These are phyloP conservation scores for Trypoxylus dichotomus DNA, from an alignment of 1,140 invertebrate genomes.

Conservation along the genomic window DNA sequence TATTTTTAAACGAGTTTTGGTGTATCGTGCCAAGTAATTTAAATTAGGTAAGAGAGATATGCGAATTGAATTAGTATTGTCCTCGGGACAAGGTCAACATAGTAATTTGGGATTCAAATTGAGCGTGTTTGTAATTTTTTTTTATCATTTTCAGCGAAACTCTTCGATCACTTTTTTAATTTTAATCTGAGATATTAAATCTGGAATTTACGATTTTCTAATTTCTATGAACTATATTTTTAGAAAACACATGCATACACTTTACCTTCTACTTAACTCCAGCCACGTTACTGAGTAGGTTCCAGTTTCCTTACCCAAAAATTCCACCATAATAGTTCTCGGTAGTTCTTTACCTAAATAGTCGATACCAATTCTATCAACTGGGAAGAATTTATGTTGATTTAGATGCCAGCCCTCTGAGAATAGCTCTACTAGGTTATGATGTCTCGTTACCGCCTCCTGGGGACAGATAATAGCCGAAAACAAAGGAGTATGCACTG, in stretches of 20 bases:
- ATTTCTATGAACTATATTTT: background rate
- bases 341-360: conserved; percentile 63
- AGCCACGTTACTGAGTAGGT: conserved; percentile 80
- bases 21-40: no score
- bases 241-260: background rate
- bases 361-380: conserved; percentile 60
- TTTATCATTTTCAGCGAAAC: no score
- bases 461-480: conserved; percentile 73
- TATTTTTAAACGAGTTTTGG: no score
- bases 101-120: no score
- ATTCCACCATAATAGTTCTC: conserved; percentile 74
- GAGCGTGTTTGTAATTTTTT: no score
- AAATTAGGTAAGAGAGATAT: no score
- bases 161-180: no score
- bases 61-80: no score
- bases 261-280: conserved; percentile 71
- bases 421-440: conserved; percentile 75
- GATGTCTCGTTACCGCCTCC: conserved; percentile 58
- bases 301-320: conserved; percentile 71
- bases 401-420: conserved; percentile 74
- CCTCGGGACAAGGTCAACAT: no score
- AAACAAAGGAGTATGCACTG: conserved; percentile 69
- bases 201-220: background rate
- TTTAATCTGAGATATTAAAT: background rate
- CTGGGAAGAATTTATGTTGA: conserved; percentile 46